Percentiles rank a stretch among this genome's conserved stretches.
Evolutionary conservation across 2,797 vertebrate genomes (phyloP).

Genomic region (Hemitrygon akajei): DNA sequence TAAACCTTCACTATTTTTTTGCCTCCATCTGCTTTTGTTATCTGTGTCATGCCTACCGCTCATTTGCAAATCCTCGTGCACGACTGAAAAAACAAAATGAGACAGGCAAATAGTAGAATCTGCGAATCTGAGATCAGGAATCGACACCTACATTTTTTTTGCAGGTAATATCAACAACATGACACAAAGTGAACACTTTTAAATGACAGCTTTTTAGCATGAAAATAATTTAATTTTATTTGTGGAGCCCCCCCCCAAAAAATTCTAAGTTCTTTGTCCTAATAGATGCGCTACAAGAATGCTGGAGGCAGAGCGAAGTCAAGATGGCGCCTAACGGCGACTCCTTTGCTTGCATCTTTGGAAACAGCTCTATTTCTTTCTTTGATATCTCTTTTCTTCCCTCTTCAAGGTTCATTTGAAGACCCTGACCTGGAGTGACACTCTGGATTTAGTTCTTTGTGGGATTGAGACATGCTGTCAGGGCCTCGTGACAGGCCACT

Average conservation of each 20-base stretch:
- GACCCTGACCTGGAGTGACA: too few relatives aligned
- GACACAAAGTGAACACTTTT: not conserved
- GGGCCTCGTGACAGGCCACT: too few relatives aligned
- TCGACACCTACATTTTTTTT: too few relatives aligned
- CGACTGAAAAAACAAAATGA: conserved; percentile 43
- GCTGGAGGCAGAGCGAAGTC: too few relatives aligned
- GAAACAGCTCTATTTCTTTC: too few relatives aligned
- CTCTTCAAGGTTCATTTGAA: too few relatives aligned
- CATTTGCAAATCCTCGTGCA: conserved; percentile 66
- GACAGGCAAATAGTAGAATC: conserved; percentile 40
- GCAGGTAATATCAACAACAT: not conserved
- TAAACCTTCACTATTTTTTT: conserved; percentile 56
- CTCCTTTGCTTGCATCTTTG: too few relatives aligned
- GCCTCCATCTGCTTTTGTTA: conserved; percentile 50
- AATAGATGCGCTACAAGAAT: not conserved
- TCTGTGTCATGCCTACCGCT: conserved; percentile 59
- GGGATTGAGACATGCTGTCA: too few relatives aligned
- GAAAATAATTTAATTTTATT: not conserved
- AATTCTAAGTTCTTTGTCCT: not conserved
- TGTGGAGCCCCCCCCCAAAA: not conserved
- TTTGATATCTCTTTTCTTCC: too few relatives aligned
- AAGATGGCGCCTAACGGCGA: too few relatives aligned
- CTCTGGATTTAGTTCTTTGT: too few relatives aligned
- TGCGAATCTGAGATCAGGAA: not conserved
- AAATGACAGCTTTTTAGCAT: not conserved